Evolutionary conservation across 2,113 vertebrate genomes (phyloP).

Genomic region (Taurulus bubalis): DNA sequence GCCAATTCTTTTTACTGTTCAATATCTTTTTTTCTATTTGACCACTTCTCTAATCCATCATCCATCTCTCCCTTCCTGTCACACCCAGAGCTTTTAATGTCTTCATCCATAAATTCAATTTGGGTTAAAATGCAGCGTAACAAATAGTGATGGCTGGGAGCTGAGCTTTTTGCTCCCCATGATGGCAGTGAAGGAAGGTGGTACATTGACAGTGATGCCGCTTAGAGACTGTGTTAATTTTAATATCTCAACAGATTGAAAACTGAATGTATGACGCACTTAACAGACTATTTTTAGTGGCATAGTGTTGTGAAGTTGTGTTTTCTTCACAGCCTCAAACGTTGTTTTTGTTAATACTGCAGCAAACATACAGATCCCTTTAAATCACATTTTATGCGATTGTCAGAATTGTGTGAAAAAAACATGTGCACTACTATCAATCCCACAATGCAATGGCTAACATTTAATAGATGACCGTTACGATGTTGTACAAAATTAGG

Average conservation of each 20-base stretch:
- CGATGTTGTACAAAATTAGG: not conserved
- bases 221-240: not conserved
- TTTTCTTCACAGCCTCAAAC: not conserved
- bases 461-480: too few species aligned
- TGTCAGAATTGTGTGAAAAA: not conserved
- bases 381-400: not conserved
- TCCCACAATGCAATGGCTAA: not conserved
- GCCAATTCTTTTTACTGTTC: not conserved
- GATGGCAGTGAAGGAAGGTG: slow-evolving; percentile 27
- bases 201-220: slow-evolving; percentile 9
- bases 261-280: not conserved
- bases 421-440: not conserved
- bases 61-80: not conserved
- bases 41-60: slow-evolving; percentile 16
- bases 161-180: slow-evolving; percentile 38
- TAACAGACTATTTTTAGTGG: not conserved
- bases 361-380: not conserved
- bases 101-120: slow-evolving; percentile 61
- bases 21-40: slow-evolving; percentile 8
- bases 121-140: slow-evolving; percentile 45
- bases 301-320: not conserved
- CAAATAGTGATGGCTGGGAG: slow-evolving; percentile 30
- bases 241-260: not conserved
- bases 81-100: slow-evolving; percentile 44
- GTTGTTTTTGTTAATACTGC: not conserved